Base-by-base conservation (phyloP, 2,797 vertebrate genomes). In the Selene dorsalis region DNA sequence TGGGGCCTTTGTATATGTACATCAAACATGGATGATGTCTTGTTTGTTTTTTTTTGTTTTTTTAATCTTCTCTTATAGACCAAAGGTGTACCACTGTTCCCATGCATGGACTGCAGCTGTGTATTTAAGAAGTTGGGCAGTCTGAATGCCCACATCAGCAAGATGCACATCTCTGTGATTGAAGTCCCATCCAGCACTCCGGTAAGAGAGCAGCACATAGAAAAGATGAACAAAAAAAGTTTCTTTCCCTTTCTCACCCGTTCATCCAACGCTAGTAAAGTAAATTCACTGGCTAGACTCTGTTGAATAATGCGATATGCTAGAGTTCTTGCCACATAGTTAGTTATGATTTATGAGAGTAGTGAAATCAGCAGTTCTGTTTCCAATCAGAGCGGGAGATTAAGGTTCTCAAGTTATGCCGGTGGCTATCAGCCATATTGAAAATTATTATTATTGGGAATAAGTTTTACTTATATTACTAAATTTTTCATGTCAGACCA, bases 101-200 rank as follows among this genome's bases (percentile, higher is more conserved):
- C 93, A 0, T 99, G 98, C 89, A 96, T 97, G 90, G 98, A 99
- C 88, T 99, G 98, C 87, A 99, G 98, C 84, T 99, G 98, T 89
- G 94, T 98, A 10, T 99, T 99, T 88, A 98, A 99, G 92, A 99
- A 98, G 80, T 90, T 99, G 62, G 98, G 98, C 68, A 99, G 98
- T 85, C 94, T 99, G 43, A 99, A 99, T 67, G 98, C 98, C 56
- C 98, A 99, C 85, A 99, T 99, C 92, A 99, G 97, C 94, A 99
- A 99, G 94, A 99, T 99, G 98, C 98, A 99, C 87, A 96, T 98
- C 73, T 94, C 95, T 41, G 90, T 96, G 47, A 94, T 95, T 11
- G 95, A 96, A 52, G 93, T 94, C 48, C 90, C 94, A 4, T 86
- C 93, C 20, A 83, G 76, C 71, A 84, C 92, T 35, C 80, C 92